Evolutionary conservation across 2,113 vertebrate species (phyloP), one percentile per base, ranked within the genome.

Genomic region (Proteles cristata): DNA sequence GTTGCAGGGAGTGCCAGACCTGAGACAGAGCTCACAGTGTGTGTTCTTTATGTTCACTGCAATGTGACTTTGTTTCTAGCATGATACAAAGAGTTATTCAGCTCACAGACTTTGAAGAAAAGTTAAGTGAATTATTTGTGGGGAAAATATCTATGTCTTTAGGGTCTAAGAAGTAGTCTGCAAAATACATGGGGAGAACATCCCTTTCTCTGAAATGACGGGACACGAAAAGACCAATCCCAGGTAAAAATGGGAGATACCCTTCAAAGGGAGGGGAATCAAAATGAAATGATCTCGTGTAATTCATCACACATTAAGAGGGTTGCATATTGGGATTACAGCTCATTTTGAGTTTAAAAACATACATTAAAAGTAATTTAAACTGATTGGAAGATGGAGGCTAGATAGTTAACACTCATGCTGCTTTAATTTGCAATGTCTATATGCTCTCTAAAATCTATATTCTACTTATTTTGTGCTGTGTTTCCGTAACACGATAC

Each of bases 281-380:
- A 96, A 98, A 98, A 97, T 95, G 86, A 97, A 97, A 96, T 82
- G 58, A 69, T 76, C 84, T 63, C 92, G 84, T 95, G 53, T 83
- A 97, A 97, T 95, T 96, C 88, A 81, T 71, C 77, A 92, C 91
- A 94, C 91, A 95, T 96, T 97, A 97, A 74, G 90, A 97, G 96
- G 97, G 97, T 98, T 96, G 97, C 91, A 97, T 98, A 94, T 97
- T 96, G 93, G 88, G 81, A 98, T 94, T 96, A 89, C 80, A 96
- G 93, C 43, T 98, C 98, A 98, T 98, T 98, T 97, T 98, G 93
- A 98, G 88, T 96, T 97, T 97, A 96, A 98, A 98, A 98, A 98
- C 95, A 98, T 91, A 92, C 94, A 97, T 98, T 98, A 98, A 98
- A 98, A 97, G 94, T 98, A 98, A 98, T 98, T 99, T 98, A 97